Base-by-base conservation (phyloP, 1,140 invertebrate species). In the Papilio xuthus region DNA sequence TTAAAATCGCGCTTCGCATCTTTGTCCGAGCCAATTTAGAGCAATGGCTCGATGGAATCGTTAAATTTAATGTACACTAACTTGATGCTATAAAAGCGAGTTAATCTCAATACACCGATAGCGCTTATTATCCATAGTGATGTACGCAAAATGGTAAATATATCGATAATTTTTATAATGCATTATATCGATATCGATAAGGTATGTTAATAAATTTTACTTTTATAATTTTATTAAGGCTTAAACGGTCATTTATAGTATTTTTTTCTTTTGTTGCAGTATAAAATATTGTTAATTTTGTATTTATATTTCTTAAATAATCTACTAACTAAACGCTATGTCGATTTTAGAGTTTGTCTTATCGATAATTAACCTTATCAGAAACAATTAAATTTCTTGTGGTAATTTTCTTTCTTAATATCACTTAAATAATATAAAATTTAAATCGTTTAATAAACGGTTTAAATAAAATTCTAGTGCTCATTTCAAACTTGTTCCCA, bases 51-150 rank as follows among this genome's bases (percentile, higher is more conserved):
- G 89, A 89, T 92, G 88, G 87, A 84, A 86, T 87, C 91, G 89
- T 93, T 92, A 92, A 93, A 93, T 92, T 93, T 93, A 91, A 92
- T 89, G 92, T 86, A 87, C 88, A 89, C 91, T 92, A 92, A 93
- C 92, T 88, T 89, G 85, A 81, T 85, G 92, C 89, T 88, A 91
- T 93, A 93, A 93, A 93, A 88, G 84, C 85, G 80, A 88, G 88
- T 93, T 93, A 93, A 93, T 93, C 92, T 92, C 91, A 92, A 92
- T 92, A 92, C 91, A 90, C 88, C 91, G 91, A 92, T 92, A 90
- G 90, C 88, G 86, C 89, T 91, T 91, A 92, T 91, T 92, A 91
- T 89, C 76, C 79, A 18, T 86, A 91, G 91, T 85, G 88, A 81
- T 85, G 91, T 74, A n/a, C 23, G 12, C 2, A 18, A 28, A 4